These are phyloP conservation scores for Neoscelio sp. DNA, from an alignment of 2,888 invertebrate species.

Conservation along the genomic window DNA sequence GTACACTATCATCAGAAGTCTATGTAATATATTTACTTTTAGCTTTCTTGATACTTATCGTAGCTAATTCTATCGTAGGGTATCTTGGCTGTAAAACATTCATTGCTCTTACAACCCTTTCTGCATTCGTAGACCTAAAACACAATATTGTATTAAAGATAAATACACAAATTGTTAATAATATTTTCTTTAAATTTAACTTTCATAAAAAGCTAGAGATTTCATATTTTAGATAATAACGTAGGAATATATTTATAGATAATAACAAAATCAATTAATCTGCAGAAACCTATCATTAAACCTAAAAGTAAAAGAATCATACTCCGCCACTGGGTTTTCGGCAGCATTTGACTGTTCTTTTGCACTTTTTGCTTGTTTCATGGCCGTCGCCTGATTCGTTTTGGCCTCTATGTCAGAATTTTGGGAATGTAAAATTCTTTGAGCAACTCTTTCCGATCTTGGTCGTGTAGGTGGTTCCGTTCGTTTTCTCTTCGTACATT, in stretches of 20 bases:
- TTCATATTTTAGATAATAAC: no score
- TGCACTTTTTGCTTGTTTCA: constrained; percentile 23
- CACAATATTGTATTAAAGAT: constrained; percentile 5
- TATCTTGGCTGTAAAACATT: constrained; percentile 46
- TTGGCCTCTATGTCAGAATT: constrained; percentile 2
- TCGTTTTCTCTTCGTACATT: constrained; percentile 50
- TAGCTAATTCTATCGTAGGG: constrained; percentile 71
- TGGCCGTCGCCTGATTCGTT: background rate
- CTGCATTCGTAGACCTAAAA: constrained; percentile 15
- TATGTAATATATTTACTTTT: constrained; percentile 73
- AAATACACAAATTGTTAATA: no score
- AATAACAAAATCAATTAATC: no score
- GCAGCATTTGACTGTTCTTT: background rate
- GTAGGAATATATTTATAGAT: no score
- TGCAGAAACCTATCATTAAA: no score
- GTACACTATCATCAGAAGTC: no score
- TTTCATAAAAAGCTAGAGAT: no score
- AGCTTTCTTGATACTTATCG: constrained; percentile 74
- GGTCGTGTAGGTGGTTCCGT: constrained; percentile 49
- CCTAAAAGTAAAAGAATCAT: no score
- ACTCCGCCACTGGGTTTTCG: background rate
- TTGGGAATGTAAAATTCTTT: constrained; percentile 46
- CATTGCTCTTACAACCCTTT: constrained; percentile 20
- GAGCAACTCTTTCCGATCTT: constrained; percentile 61
- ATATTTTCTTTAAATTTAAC: no score